Evolutionary conservation across 2,888 invertebrate species (phyloP), one percentile per base, ranked within the genome.

Genomic region (Agrotis ipsilon): DNA sequence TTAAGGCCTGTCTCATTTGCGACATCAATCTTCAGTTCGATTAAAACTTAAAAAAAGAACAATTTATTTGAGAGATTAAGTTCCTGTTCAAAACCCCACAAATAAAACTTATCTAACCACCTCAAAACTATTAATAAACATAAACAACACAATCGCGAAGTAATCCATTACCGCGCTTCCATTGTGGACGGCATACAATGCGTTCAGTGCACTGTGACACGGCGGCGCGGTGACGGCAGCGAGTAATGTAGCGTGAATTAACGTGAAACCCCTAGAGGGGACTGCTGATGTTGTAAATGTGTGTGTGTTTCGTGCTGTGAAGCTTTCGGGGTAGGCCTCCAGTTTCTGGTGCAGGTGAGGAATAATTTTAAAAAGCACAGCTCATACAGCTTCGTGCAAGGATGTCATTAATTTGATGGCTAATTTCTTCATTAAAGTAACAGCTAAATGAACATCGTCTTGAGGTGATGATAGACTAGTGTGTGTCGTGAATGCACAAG

Each of bases 171-270:
- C 79, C 68, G 73, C 54, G 79, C 58, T 69, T 68, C 72, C 68
- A 87, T 88, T 88, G 87, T 88, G 87, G 75, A 61, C 45, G 66
- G 74, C 46, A 63, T 87, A 88, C 88, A 88, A 88, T 88, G 87
- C 87, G 88, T 75, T 86, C 87, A 86, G 72, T 78, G 88, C 87
- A 87, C 85, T 83, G 87, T 87, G 73, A 84, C 82, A 80, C 81
- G 75, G 78, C 67, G 68, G 68, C 68, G 81, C 77, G 71, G 79
- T 75, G 72, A 73, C 78, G 74, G 67, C 60, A 64, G 66, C 68
- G 81, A 71, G 89, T 87, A 88, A 89, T 89, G 89, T 87, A 85
- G 80, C 83, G 86, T 86, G 77, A 85, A 83, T 79, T 83, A 84
- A 85, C 76, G 68, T 68, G 75, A 77, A 83, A 75, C 75, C 83